Evolutionary conservation across 2,797 vertebrate species (phyloP).

Genomic region (Xyrichtys novacula): DNA sequence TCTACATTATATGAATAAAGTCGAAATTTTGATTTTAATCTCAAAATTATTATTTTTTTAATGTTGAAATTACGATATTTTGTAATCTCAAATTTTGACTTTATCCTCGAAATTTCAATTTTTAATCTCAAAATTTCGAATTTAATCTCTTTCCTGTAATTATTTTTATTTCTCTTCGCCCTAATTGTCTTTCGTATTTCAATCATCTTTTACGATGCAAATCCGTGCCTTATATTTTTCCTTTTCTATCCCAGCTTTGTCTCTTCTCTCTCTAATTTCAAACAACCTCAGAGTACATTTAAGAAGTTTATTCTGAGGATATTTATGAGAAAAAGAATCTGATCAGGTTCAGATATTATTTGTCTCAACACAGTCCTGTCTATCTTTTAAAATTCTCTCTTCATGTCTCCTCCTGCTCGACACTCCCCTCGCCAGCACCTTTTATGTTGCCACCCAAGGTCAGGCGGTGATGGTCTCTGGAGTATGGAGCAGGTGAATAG

Average conservation of each 20-base stretch:
- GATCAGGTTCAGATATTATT: slow-evolving; percentile 38
- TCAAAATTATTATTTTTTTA: no score
- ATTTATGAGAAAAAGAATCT: slow-evolving; percentile 28
- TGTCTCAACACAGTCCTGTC: slow-evolving; percentile 14
- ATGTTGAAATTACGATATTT: no score
- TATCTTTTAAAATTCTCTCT: slow-evolving; percentile 18
- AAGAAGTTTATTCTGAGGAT: neutral
- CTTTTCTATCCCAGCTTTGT: neutral
- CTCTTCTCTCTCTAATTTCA: neutral
- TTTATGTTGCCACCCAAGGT: slow-evolving; percentile 66
- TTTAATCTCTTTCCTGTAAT: no score
- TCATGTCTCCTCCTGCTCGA: slow-evolving; percentile 19
- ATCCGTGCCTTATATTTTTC: neutral
- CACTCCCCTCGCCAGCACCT: slow-evolving; percentile 28
- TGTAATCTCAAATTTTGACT: no score
- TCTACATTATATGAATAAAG: no score
- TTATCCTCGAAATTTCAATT: no score
- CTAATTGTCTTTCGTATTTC: no score
- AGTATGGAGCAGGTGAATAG: slow-evolving; percentile 23
- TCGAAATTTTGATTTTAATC: no score
- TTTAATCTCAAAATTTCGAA: no score
- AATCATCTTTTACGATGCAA: no score
- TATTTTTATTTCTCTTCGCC: no score
- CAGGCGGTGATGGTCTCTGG: slow-evolving; percentile 42
- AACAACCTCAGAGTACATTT: neutral